phyloP scores from a whole-genome alignment of 2,888 invertebrate species.

The Hipparchia semele region DNA sequence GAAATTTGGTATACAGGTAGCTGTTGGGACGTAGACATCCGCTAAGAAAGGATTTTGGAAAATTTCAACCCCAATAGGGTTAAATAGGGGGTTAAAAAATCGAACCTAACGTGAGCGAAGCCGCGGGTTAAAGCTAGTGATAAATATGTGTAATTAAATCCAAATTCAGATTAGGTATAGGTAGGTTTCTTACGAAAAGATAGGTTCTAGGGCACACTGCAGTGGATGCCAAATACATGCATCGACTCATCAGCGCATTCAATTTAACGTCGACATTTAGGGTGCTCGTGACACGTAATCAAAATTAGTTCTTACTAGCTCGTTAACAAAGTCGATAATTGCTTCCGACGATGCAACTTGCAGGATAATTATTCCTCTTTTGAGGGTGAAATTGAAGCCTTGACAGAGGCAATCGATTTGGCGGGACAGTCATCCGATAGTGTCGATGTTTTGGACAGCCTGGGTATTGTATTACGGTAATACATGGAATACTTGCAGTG shows the following conservation, averaged over 20 bases:
- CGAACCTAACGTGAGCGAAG: no score
- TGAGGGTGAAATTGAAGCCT: slow-evolving; percentile 36
- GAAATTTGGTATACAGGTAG: no score
- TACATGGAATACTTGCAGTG: not conserved
- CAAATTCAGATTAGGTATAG: no score
- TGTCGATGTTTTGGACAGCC: slow-evolving; percentile 32
- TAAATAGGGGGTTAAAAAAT: no score
- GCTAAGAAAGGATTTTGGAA: no score
- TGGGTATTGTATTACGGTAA: slow-evolving; percentile 13
- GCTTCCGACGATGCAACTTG: slow-evolving; percentile 22
- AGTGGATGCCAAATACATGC: no score
- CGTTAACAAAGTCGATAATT: slow-evolving; percentile 22
- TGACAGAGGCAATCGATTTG: slow-evolving; percentile 39
- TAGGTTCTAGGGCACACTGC: no score
- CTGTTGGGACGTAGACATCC: no score
- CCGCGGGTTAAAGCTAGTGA: no score
- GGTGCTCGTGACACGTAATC: slow-evolving; percentile 24
- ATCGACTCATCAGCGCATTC: slow-evolving; percentile 25
- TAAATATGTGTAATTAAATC: no score
- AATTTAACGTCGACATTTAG: slow-evolving; percentile 39
- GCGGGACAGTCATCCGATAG: slow-evolving; percentile 36
- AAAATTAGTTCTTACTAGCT: slow-evolving; percentile 24
- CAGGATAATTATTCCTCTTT: slow-evolving; percentile 40
- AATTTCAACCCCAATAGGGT: no score
- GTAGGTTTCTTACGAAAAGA: no score